A percentile compares a stretch with the other conserved stretches of the same genome.
phyloP scores from a whole-genome alignment of 1,140 invertebrate species.

The Pantala flavescens region DNA sequence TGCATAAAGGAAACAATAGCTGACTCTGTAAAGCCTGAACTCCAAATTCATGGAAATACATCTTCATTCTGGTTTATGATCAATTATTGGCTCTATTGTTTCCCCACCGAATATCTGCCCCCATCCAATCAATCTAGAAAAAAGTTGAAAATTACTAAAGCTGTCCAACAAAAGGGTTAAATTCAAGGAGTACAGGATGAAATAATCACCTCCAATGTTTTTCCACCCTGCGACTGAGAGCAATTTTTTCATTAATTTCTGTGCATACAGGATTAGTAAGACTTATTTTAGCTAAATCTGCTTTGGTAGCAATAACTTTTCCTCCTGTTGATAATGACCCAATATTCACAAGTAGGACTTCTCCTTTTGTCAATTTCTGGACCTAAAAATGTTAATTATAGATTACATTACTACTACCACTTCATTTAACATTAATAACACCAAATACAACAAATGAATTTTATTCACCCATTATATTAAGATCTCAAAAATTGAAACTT shows the following conservation, averaged over 20 bases:
- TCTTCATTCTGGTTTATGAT: slow-evolving; percentile 23
- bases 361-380: slow-evolving; percentile 76
- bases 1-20: not conserved
- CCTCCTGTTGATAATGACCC: slow-evolving; percentile 97
- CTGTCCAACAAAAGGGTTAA: not conserved
- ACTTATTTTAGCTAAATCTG: slow-evolving; percentile 95
- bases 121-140: slow-evolving; percentile 85
- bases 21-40: not conserved
- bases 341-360: slow-evolving; percentile 96
- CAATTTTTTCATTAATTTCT: slow-evolving; percentile 97
- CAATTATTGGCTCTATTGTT: slow-evolving; percentile 62
- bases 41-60: not conserved
- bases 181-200: not conserved
- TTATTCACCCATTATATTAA: no score
- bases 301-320: slow-evolving; percentile 88
- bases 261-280: slow-evolving; percentile 97
- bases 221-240: slow-evolving; percentile 92
- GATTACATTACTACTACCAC: no score
- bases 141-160: slow-evolving; percentile 14
- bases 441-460: no score
- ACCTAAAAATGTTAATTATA: slow-evolving; percentile 41
- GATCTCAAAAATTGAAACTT: no score
- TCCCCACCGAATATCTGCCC: slow-evolving; percentile 87
- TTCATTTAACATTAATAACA: no score
- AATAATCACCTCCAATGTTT: slow-evolving; percentile 90